Evolutionary conservation across 2,888 invertebrate genomes (phyloP), one percentile per base, ranked within the genome.

Genomic region (Julus scandinavius): DNA sequence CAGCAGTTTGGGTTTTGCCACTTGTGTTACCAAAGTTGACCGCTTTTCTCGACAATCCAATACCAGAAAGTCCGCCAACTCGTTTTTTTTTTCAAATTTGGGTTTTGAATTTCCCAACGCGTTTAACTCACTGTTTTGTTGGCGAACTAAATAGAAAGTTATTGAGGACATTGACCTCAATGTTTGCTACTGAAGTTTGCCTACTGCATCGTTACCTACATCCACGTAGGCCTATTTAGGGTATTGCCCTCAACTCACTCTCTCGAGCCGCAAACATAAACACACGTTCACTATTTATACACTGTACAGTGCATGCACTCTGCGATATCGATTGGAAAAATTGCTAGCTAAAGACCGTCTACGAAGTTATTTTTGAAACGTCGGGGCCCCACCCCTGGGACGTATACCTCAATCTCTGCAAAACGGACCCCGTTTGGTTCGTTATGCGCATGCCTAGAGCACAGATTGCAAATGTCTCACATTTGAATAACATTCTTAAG

Each of bases 131-230:
- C 29, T 72, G 20, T 29, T 29, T 29, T 72, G 72, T 72, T 29
- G 72, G 72, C n/a, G 72, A 72, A 72, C 72, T 72, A 72, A 72
- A 72, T 72, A 72, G 72, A 72, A 72, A 72, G 72, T 72, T 72
- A 72, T 72, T 72, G 72, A 72, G 72, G 72, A 72, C 72, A 72
- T 72, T 72, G 72, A 72, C 72, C 72, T 29, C 72, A 72, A 72
- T 72, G 72, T 72, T 72, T 72, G 72, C 72, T 72, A 72, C 72
- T 7, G 72, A 72, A 72, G 72, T 72, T 72, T 72, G 72, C 72
- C 72, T 72, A 72, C 72, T 72, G 72, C 72, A 72, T 72, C 72
- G 72, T 72, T 72, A 72, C 72, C 72, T 72, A 72, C 72, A 72
- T 72, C 72, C 72, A 72, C 72, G 72, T 72, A 72, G 29, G 72